Conservation (phyloP, 2,888 invertebrate genomes). For the Lacanobia oleracea region DNA sequence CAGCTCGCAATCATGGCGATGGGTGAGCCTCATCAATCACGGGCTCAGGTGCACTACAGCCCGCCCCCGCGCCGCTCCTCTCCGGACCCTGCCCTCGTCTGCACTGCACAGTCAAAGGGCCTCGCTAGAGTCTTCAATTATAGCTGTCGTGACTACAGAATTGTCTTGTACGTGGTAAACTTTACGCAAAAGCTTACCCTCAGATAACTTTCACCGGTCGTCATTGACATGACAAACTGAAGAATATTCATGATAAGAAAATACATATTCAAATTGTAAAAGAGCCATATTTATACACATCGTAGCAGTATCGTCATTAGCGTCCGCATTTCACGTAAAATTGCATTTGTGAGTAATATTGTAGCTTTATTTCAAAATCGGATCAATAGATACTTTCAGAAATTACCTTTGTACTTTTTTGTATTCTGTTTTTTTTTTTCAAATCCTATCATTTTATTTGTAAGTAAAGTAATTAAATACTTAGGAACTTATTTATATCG, state of each 20-base stretch:
- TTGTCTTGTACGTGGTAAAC: conserved; percentile 29
- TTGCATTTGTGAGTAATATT: no score
- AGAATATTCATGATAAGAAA: background rate
- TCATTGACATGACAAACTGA: background rate
- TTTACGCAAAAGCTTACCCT: conserved; percentile 12
- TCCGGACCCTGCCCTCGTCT: conserved; percentile 69
- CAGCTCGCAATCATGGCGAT: conserved; percentile 84
- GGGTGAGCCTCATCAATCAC: conserved; percentile 88
- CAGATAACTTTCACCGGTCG: conserved; percentile 6
- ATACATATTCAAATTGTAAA: background rate
- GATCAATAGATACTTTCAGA: no score
- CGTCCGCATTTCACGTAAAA: no score
- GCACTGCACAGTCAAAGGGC: conserved; percentile 72
- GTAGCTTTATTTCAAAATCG: no score
- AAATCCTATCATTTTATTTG: background rate
- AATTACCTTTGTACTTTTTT: no score
- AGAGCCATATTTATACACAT: background rate
- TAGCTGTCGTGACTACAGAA: conserved; percentile 56
- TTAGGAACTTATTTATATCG: background rate
- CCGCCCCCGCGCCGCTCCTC: conserved; percentile 61
- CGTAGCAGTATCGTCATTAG: no score
- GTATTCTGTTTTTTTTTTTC: background rate
- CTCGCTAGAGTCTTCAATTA: conserved; percentile 65
- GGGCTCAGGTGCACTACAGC: conserved; percentile 83
- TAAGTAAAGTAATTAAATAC: background rate